phyloP scores from a whole-genome alignment of 2,888 invertebrate genomes.

The Cryptocephalus moraei region DNA sequence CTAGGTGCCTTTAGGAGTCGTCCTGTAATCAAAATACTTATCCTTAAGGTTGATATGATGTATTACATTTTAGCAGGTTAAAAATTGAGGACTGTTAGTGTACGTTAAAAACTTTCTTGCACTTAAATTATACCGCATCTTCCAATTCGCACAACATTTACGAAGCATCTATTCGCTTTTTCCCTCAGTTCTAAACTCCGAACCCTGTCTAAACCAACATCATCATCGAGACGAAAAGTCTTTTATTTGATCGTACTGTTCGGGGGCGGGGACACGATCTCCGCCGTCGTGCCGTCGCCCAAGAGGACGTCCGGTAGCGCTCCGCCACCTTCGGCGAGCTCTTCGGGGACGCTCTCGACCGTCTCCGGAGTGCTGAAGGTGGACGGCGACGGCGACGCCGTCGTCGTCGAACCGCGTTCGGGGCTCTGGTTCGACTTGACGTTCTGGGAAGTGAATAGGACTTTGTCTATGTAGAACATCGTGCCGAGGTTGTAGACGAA shows the following conservation, averaged over 20 bases:
- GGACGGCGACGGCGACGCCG: constrained; percentile 9
- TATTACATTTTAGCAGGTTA: too few relatives aligned
- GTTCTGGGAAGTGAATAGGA: constrained; percentile 39
- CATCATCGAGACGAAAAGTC: background rate
- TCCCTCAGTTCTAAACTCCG: background rate
- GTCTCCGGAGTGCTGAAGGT: constrained; percentile 13
- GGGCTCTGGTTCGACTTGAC: constrained; percentile 22
- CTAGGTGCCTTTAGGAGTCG: too few relatives aligned
- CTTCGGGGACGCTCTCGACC: constrained; percentile 33
- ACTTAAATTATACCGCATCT: too few relatives aligned
- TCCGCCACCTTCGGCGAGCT: constrained; percentile 30
- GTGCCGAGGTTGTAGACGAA: constrained; percentile 56
- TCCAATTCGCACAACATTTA: too few relatives aligned
- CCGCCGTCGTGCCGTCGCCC: constrained; percentile 26
- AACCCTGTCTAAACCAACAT: background rate
- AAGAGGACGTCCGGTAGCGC: constrained; percentile 34
- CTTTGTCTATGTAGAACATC: constrained; percentile 52
- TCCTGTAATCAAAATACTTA: too few relatives aligned
- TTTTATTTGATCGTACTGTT: constrained; percentile 15
- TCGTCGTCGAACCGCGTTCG: constrained; percentile 6
- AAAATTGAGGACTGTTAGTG: too few relatives aligned
- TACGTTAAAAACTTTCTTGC: too few relatives aligned
- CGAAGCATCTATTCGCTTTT: too few relatives aligned
- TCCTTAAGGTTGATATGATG: too few relatives aligned
- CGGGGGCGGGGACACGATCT: constrained; percentile 7